These are phyloP conservation scores for Callipepla squamata DNA, from an alignment of 2,113 vertebrate genomes.

Conservation along the genomic window DNA sequence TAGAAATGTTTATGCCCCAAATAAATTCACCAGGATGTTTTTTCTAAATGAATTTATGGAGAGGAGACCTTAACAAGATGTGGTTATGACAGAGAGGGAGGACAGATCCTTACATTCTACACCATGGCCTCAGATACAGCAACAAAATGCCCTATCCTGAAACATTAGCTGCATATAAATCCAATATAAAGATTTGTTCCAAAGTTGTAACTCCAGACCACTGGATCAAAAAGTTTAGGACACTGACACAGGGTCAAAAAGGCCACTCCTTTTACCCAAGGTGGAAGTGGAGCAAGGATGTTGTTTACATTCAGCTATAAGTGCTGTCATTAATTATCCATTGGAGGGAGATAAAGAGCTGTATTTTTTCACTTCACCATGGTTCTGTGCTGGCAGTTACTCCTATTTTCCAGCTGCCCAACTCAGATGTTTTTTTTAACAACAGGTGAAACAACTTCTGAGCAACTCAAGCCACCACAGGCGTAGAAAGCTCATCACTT, in stretches of 20 bases:
- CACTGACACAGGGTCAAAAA: background rate
- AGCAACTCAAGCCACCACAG: background rate
- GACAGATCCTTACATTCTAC: background rate
- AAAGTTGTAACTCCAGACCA: background rate
- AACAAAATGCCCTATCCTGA: background rate
- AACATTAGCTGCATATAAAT: fast-evolving
- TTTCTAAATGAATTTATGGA: background rate
- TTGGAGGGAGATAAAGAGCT: constrained; percentile 17
- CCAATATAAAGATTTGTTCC: background rate
- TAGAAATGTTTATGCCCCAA: background rate
- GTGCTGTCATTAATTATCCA: background rate
- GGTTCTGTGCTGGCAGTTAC: background rate
- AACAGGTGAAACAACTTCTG: background rate
- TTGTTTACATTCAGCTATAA: background rate
- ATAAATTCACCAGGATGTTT: background rate
- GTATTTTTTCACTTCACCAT: background rate
- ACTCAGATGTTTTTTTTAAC: background rate
- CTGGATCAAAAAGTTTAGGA: background rate
- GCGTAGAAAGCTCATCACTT: background rate
- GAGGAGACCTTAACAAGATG: background rate
- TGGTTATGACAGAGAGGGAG: background rate
- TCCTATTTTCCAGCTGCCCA: background rate
- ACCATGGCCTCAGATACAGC: background rate
- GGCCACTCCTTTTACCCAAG: background rate
- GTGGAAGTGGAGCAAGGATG: background rate